A percentile compares a stretch with the other conserved stretches of the same genome.
phyloP scores from a whole-genome alignment of 2,888 invertebrate species.

The Rhagium mordax region DNA sequence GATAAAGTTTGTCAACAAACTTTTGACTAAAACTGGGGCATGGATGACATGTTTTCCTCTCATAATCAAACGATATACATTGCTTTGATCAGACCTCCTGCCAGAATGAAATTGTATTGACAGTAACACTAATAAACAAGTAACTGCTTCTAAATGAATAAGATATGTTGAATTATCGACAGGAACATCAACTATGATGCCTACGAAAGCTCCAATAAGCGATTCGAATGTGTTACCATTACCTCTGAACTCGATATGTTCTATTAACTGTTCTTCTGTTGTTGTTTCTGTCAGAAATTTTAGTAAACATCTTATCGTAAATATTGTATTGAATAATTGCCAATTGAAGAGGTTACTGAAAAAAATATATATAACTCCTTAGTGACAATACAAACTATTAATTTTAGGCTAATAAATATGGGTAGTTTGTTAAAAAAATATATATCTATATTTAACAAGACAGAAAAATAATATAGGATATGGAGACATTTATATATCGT shows the following conservation, averaged over 20 bases:
- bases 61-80: constrained; percentile 81
- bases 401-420: too few species aligned
- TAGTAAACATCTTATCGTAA: constrained; percentile 86
- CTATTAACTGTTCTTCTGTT: constrained; percentile 88
- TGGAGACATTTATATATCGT: too few species aligned
- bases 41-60: constrained; percentile 81
- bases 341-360: constrained; percentile 85
- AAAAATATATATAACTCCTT: constrained; percentile 66
- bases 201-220: constrained; percentile 83
- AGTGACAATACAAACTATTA: too few species aligned
- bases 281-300: constrained; percentile 94
- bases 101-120: constrained; percentile 89
- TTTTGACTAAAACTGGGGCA: constrained; percentile 85
- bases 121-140: constrained; percentile 88
- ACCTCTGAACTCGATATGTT: constrained; percentile 81
- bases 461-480: too few species aligned
- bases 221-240: constrained; percentile 75
- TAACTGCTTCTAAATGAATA: constrained; percentile 90
- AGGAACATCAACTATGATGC: constrained; percentile 87
- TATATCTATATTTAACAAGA: too few species aligned
- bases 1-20: constrained; percentile 84
- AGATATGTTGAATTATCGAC: constrained; percentile 88
- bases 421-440: too few species aligned
- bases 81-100: constrained; percentile 77
- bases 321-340: constrained; percentile 95